These are phyloP conservation scores for Ruditapes philippinarum DNA, from an alignment of 1,140 invertebrate species.

Conservation along the genomic window DNA sequence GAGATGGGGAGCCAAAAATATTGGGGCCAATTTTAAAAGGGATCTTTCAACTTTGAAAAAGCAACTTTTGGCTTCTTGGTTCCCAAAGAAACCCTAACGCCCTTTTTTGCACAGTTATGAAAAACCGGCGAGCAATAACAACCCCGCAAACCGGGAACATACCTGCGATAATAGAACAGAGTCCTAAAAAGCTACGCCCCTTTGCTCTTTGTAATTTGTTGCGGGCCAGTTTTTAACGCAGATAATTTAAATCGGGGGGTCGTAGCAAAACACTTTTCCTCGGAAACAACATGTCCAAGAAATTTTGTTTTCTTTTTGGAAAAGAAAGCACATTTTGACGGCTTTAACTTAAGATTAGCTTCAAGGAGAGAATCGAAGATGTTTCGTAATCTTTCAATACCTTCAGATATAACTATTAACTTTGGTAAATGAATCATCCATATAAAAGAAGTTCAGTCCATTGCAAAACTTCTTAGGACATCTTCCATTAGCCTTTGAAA, in stretches of 20 bases:
- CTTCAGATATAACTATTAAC: not conserved
- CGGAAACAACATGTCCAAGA: not conserved
- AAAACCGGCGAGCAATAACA: no score
- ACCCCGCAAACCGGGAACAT: no score
- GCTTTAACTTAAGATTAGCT: not conserved
- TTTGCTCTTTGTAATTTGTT: not conserved
- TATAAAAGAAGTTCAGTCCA: not conserved
- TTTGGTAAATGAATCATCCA: not conserved
- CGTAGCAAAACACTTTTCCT: not conserved
- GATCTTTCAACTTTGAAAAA: no score
- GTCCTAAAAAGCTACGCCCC: conserved; percentile 4
- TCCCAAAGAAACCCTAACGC: conserved; percentile 34
- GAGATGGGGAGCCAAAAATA: no score
- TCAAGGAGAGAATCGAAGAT: not conserved
- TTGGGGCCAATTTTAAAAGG: no score
- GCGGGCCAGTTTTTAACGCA: not conserved
- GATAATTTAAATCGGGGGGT: not conserved
- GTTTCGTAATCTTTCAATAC: not conserved
- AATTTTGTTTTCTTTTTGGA: not conserved
- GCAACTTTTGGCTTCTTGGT: conserved; percentile 54
- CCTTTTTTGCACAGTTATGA: conserved; percentile 60
- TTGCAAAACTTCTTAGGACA: not conserved
- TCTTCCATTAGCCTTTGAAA: no score
- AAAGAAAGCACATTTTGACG: conserved; percentile 1
- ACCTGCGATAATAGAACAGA: no score